Evolutionary conservation across 2,888 invertebrate species (phyloP).

Genomic region (Torymus tubicola): DNA sequence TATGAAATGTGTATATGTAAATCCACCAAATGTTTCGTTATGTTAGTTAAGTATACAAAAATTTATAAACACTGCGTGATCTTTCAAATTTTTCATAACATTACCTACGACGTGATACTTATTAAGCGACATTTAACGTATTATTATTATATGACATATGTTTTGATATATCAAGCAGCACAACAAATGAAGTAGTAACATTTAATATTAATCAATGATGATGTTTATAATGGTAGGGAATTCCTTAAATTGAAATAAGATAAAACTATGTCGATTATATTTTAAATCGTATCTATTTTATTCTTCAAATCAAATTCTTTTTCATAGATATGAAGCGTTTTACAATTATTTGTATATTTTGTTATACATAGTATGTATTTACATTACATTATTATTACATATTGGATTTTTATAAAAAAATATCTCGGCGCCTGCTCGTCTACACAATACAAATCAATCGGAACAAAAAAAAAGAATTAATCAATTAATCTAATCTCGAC

Average conservation of each 20-base stretch:
- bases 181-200: too few relatives aligned
- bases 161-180: too few relatives aligned
- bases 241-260: neutral
- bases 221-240: too few relatives aligned
- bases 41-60: too few relatives aligned
- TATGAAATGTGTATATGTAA: too few relatives aligned
- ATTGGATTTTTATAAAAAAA: constrained; percentile 52
- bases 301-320: constrained; percentile 51
- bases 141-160: too few relatives aligned
- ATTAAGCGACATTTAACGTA: too few relatives aligned
- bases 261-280: neutral
- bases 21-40: too few relatives aligned
- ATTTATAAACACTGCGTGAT: too few relatives aligned
- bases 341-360: constrained; percentile 49
- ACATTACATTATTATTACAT: constrained; percentile 47
- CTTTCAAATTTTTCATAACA: too few relatives aligned
- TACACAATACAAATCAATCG: constrained; percentile 16
- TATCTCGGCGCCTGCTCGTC: constrained; percentile 39
- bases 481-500: constrained; percentile 10
- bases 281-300: constrained; percentile 51
- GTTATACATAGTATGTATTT: constrained; percentile 52
- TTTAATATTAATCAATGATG: too few relatives aligned
- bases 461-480: constrained; percentile 19
- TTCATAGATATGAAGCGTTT: constrained; percentile 51
- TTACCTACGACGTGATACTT: too few relatives aligned